A percentile compares a stretch with the other conserved stretches of the same genome.
Conservation (phyloP, 2,113 vertebrate genomes). For the Tragelaphus strepsiceros region DNA sequence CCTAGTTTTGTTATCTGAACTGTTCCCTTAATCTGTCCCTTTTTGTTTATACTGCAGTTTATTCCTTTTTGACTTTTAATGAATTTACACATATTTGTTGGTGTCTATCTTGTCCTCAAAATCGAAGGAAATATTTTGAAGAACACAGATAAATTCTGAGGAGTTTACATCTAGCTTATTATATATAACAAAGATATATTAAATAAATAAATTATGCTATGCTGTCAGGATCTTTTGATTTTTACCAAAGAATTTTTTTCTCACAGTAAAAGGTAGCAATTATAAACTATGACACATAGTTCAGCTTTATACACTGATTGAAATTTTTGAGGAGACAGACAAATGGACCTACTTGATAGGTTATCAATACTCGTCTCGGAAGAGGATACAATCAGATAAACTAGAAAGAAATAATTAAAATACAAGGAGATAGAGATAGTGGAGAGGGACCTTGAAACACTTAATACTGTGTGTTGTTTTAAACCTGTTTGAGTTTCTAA, state of each 20-base stretch:
- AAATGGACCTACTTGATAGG: neutral
- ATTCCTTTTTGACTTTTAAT: neutral
- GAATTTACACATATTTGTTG: neutral
- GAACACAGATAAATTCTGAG: neutral
- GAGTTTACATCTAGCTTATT: neutral
- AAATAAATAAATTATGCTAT: neutral
- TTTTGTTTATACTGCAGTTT: neutral
- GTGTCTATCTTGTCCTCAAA: neutral
- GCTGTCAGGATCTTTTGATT: neutral
- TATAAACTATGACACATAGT: neutral
- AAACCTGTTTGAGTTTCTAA: neutral
- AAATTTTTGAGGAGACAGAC: neutral
- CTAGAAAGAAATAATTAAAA: neutral
- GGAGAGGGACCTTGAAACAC: neutral
- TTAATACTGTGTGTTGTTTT: neutral
- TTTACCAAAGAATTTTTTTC: neutral
- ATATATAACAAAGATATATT: neutral
- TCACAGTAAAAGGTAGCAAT: neutral
- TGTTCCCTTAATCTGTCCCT: neutral
- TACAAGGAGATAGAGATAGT: neutral
- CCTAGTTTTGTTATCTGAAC: neutral
- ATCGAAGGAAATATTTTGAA: neutral
- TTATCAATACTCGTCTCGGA: neutral
- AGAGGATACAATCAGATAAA: neutral
- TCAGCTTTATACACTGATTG: neutral